Evolutionary conservation across 2,113 vertebrate genomes (phyloP).

Genomic region (Lipophrys pholis): DNA sequence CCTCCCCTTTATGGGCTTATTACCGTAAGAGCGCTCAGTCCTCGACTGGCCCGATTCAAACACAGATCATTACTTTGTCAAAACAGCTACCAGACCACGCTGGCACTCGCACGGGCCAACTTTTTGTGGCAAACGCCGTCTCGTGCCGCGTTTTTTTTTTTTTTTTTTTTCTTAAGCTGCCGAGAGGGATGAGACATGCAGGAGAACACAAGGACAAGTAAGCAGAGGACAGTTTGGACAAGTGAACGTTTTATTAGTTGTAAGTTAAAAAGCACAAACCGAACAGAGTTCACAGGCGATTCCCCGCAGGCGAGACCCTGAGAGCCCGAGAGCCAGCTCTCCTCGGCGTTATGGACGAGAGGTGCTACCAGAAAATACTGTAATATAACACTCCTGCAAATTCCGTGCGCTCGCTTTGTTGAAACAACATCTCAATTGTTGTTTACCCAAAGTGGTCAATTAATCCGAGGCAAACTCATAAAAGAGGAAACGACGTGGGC

Average conservation of each 20-base stretch:
- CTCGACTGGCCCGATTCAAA: constrained; percentile 64
- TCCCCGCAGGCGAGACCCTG: constrained; percentile 27
- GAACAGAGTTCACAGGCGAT: constrained; percentile 61
- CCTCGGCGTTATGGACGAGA: constrained; percentile 48
- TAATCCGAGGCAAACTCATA: constrained; percentile 73
- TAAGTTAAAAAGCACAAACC: constrained; percentile 66
- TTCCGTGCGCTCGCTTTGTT: constrained; percentile 66
- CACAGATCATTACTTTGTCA: constrained; percentile 78
- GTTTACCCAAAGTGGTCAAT: constrained; percentile 72
- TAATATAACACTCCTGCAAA: constrained; percentile 65
- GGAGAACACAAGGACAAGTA: constrained; percentile 50
- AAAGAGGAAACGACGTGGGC: constrained; percentile 70
- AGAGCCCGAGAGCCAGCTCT: constrained; percentile 39
- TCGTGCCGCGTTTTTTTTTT: constrained; percentile 41
- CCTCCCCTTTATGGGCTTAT: constrained; percentile 69
- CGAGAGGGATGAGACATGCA: constrained; percentile 60
- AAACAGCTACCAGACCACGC: constrained; percentile 76
- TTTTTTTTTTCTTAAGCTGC: constrained; percentile 55
- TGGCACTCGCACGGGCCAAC: constrained; percentile 55
- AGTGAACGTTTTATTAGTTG: constrained; percentile 74
- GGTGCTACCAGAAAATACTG: constrained; percentile 57
- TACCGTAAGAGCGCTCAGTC: constrained; percentile 73
- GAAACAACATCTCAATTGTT: constrained; percentile 71
- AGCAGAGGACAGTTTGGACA: constrained; percentile 63
- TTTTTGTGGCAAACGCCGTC: constrained; percentile 48